Evolutionary conservation across 92 coral and sea anemone species (phyloP).

Genomic region (Blastomussa wellsi): DNA sequence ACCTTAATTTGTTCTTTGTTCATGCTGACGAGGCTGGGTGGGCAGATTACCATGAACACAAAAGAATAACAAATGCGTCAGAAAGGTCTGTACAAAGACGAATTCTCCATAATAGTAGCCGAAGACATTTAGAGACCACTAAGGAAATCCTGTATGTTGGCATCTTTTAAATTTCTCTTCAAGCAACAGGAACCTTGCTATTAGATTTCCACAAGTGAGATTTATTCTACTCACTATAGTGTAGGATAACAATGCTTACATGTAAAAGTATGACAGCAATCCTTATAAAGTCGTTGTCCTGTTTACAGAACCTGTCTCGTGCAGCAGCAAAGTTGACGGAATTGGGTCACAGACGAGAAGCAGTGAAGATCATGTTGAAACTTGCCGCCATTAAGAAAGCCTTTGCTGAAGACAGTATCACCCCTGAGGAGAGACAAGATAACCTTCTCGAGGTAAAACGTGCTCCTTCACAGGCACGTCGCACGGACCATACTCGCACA

Average conservation of each 20-base stretch:
- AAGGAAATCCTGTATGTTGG: not conserved
- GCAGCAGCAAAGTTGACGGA: slow-evolving; percentile 66
- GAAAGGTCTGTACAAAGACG: too few relatives aligned
- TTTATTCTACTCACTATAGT: not conserved
- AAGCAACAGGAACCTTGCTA: not conserved
- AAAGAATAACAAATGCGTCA: too few relatives aligned
- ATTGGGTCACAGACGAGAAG: slow-evolving; percentile 88
- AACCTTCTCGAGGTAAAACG: slow-evolving; percentile 67
- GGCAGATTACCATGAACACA: too few relatives aligned
- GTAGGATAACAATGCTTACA: too few relatives aligned
- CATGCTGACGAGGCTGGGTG: too few relatives aligned
- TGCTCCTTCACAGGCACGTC: not conserved
- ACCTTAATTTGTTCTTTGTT: too few relatives aligned
- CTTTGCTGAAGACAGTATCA: slow-evolving; percentile 69
- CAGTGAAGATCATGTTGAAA: slow-evolving; percentile 77
- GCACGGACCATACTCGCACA: not conserved
- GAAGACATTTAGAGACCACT: not conserved
- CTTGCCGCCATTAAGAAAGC: slow-evolving; percentile 70
- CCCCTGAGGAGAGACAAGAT: slow-evolving; percentile 66
- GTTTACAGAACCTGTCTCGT: slow-evolving; percentile 70
- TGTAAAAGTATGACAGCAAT: not conserved
- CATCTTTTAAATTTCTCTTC: not conserved
- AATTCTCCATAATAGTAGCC: not conserved
- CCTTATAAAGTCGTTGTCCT: not conserved
- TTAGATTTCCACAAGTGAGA: not conserved